Evolutionary conservation across 2,113 vertebrate species (phyloP).

Genomic region (Pachypanchax playfairii): DNA sequence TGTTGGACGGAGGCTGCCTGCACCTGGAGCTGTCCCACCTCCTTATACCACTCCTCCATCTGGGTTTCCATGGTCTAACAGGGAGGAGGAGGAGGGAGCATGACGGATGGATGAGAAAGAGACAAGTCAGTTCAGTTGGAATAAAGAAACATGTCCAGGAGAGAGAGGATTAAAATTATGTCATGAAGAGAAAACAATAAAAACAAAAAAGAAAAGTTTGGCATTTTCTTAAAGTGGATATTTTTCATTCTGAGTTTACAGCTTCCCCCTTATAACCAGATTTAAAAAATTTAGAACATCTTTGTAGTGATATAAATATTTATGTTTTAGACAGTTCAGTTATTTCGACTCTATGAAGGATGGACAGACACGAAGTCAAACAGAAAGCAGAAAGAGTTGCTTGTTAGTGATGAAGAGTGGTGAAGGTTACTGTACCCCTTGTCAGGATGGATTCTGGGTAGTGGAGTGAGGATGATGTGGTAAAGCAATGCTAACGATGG

Average conservation of each 20-base stretch:
- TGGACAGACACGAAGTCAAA: no score
- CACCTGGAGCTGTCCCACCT: constrained; percentile 87
- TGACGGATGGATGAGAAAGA: no score
- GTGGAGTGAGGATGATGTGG: constrained; percentile 62
- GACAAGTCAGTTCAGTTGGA: no score
- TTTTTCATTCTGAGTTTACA: no score
- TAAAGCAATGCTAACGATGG: constrained; percentile 74
- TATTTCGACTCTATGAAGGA: no score
- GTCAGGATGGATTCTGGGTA: constrained; percentile 69
- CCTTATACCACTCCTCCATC: constrained; percentile 90
- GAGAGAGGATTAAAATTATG: constrained; percentile 6
- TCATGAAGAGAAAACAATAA: neutral
- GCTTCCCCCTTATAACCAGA: no score
- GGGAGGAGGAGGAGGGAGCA: neutral
- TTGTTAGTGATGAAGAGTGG: constrained; percentile 49
- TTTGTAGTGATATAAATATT: no score
- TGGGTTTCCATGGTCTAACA: constrained; percentile 89
- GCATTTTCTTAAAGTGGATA: no score
- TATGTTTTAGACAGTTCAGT: no score
- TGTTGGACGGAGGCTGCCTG: constrained; percentile 84
- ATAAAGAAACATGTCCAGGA: neutral
- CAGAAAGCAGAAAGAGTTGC: no score
- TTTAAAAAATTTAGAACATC: no score
- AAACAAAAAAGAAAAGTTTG: neutral
- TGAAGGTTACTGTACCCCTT: constrained; percentile 76